Evolutionary conservation across 2,888 invertebrate species (phyloP), one percentile per base, ranked within the genome.

Genomic region (Cephus runcator): DNA sequence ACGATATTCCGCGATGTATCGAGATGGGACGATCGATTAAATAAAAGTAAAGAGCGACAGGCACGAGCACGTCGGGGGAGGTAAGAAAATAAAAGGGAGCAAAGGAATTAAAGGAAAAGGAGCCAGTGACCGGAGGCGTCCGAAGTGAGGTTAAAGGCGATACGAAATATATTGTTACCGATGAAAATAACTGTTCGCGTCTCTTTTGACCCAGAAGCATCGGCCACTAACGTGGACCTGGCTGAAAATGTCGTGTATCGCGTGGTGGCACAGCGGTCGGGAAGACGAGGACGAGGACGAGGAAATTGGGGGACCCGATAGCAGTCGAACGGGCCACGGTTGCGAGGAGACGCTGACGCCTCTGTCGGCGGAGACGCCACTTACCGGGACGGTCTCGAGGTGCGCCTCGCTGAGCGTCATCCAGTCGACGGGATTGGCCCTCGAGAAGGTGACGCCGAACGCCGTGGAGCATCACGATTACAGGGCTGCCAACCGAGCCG

Each of bases 181-280:
- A 71, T 71, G 12, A 71, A 33, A 71, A 31, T 71, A 33, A 71
- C 30, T 12, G 9, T 34, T 34, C 30, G 71, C 71, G 12, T 34
- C 68, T 75, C 68, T 56, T 56, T 31, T 76, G 56, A 79, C 78
- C 11, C 84, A 92, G 91, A 91, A 92, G 84, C 89, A 93, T 86
- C 89, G 92, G 85, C 92, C 93, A 86, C 92, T 94, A 82, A 92
- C 92, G 83, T 90, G 93, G 93, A 93, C 94, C 23, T 94, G 94
- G 93, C 79, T 92, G 77, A 90, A 95, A 81, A 95, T 95, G 82
- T 97, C 97, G 97, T 97, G 97, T 91, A 94, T 96, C 78, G 97
- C 97, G 88, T 97, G 97, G 97, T 97, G 97, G 97, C 96, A 97
- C 91, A 97, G 97, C 23, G 97, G 97, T 0, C 93, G 96, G 69